Base-by-base conservation (phyloP, 2,888 invertebrate species). In the Cataglyphis cursor region DNA sequence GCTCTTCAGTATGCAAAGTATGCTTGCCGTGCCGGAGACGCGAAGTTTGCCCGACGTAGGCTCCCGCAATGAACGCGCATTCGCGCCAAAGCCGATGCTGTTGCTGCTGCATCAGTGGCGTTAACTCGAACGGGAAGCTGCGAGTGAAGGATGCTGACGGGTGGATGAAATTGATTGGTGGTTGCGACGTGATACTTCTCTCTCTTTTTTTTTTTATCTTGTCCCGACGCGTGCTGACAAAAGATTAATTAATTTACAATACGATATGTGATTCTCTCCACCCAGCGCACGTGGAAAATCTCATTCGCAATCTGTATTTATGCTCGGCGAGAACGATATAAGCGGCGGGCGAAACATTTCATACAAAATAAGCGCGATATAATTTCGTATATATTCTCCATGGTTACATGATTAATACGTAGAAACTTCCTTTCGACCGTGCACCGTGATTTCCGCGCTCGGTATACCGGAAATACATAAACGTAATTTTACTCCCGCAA, bases 1-100 rank as follows among this genome's bases (percentile, higher is more conserved):
- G 81, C 82, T 85, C 82, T 81, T 78, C 86, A 86, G 88, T 91
- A 92, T 91, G 92, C 89, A 91, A 91, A 92, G 89, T 91, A 91
- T 91, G 84, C 81, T 51, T 51, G 80, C 86, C 76, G 75, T 61
- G 75, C 80, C 61, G 75, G 66, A 82, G 44, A 84, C 68, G 81
- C 66, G 74, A 85, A 89, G 84, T 89, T 89, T 82, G 78, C 75
- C 9, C 44, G 74, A 72, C 74, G 61, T 80, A 86, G 73, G 83
- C 84, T 73, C 3, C 61, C 66, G 70, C 73, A 65, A 61, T 66
- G 59, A 70, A 73, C 57, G 59, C 28, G 51, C 31, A 80, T 85
- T 78, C 78, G 59, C 70, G 59, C 78, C 59, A 70, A 80, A 80
- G 35, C 70, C 41, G 68, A 59, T 44, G 48, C n/a, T 51, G 48